A percentile compares a stretch with the other conserved stretches of the same genome.
phyloP scores from a whole-genome alignment of 2,888 invertebrate species.

The Rhagonycha fulva region DNA sequence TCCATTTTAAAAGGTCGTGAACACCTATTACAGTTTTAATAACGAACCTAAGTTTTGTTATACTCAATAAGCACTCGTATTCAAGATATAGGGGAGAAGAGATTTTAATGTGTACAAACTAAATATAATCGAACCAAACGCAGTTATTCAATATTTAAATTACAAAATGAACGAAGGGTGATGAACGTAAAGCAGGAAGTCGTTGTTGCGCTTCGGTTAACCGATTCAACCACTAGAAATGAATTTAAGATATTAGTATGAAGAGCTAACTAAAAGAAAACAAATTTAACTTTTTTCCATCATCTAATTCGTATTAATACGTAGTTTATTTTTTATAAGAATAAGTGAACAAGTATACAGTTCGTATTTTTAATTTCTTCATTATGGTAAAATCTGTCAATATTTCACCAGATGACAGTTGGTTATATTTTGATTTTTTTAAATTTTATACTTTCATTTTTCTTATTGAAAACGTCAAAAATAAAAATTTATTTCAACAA shows the following conservation, averaged over 20 bases:
- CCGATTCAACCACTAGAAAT: conserved; percentile 37
- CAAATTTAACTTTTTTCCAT: not conserved
- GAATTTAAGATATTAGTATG: conserved; percentile 33
- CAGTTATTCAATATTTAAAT: conserved; percentile 41
- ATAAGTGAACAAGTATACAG: too few species aligned
- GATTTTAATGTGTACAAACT: conserved; percentile 33
- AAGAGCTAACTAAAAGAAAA: conserved; percentile 20
- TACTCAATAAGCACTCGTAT: conserved; percentile 37
- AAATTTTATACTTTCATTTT: too few species aligned
- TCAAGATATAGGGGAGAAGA: conserved; percentile 29
- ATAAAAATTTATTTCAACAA: not conserved
- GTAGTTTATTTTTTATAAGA: not conserved
- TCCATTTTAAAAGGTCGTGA: conserved; percentile 34
- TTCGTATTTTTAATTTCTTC: too few species aligned
- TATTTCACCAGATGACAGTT: too few species aligned
- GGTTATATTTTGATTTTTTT: too few species aligned
- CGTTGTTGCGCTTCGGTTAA: conserved; percentile 35
- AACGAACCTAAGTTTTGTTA: conserved; percentile 26
- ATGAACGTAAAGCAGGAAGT: conserved; percentile 34
- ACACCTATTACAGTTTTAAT: conserved; percentile 35
- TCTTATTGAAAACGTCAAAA: not conserved
- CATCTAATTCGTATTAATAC: not conserved
- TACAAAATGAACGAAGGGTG: conserved; percentile 37
- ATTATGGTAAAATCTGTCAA: too few species aligned
- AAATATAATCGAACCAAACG: conserved; percentile 37